Conservation (phyloP, 2,113 vertebrate genomes). For the Trichechus manatus region DNA sequence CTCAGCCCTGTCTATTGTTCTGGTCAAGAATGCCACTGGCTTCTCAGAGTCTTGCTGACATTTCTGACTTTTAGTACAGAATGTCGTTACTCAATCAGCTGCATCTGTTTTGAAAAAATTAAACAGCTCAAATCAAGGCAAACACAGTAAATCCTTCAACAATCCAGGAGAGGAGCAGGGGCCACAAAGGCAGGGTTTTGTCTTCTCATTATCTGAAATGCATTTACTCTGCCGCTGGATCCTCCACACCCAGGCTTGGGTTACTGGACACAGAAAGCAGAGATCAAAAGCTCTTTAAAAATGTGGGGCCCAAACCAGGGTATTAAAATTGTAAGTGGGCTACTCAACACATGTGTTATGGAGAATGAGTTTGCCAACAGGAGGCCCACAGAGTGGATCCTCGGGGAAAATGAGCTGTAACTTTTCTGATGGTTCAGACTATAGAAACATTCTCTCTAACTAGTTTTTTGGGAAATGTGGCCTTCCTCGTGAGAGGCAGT, state of each 20-base stretch:
- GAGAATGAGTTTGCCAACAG: conserved; percentile 3
- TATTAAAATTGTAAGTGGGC: neutral
- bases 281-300: conserved; percentile 58
- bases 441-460: neutral
- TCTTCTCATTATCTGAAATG: conserved; percentile 85
- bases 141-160: conserved; percentile 89
- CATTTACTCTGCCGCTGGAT: conserved; percentile 79
- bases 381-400: neutral
- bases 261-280: conserved; percentile 54
- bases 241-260: conserved; percentile 41
- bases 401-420: neutral
- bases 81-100: conserved; percentile 91
- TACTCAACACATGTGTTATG: neutral
- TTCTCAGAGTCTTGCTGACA: conserved; percentile 90
- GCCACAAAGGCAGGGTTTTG: conserved; percentile 80
- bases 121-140: conserved; percentile 89
- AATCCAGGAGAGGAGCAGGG: conserved; percentile 85
- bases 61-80: conserved; percentile 91
- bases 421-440: neutral
- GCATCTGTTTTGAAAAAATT: conserved; percentile 92
- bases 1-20: conserved; percentile 90
- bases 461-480: neutral
- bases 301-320: conserved; percentile 3
- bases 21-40: conserved; percentile 88
- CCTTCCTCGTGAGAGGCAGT: neutral